phyloP scores from a whole-genome alignment of 2,888 invertebrate genomes.

The Scrobipalpa costella region DNA sequence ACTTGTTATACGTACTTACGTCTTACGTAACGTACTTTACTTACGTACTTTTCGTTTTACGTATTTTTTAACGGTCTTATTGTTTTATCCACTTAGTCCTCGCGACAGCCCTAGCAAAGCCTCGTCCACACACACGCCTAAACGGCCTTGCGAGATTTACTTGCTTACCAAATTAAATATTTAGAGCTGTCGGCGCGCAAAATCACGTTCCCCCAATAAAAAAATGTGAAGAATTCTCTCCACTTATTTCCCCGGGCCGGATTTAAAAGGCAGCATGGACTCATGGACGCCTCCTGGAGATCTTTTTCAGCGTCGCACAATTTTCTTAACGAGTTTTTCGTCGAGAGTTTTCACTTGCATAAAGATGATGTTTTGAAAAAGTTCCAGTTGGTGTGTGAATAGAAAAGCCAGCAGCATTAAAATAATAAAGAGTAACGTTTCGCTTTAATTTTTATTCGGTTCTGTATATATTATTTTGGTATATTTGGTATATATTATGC shows the following conservation, averaged over 20 bases:
- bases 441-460: background rate
- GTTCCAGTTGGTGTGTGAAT: conserved; percentile 6
- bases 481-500: too few relatives aligned
- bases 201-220: conserved; percentile 34
- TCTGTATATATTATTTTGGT: background rate
- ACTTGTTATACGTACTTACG: too few relatives aligned
- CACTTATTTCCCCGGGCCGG: conserved; percentile 12
- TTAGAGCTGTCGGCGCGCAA: conserved; percentile 34
- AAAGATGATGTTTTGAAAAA: conserved; percentile 13
- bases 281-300: background rate
- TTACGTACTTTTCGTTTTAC: too few relatives aligned
- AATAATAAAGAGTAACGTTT: background rate
- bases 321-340: conserved; percentile 23
- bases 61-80: background rate
- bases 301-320: conserved; percentile 10
- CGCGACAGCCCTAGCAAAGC: conserved; percentile 20
- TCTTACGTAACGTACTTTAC: too few relatives aligned
- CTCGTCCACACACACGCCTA: conserved; percentile 36
- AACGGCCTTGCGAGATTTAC: conserved; percentile 51
- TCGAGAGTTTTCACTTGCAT: conserved; percentile 14
- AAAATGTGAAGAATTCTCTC: conserved; percentile 21
- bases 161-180: conserved; percentile 52
- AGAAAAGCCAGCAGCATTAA: conserved; percentile 8
- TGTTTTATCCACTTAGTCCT: background rate
- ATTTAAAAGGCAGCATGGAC: conserved; percentile 19